phyloP scores from a whole-genome alignment of 2,797 vertebrate genomes.

The Adrianichthys oophorus region DNA sequence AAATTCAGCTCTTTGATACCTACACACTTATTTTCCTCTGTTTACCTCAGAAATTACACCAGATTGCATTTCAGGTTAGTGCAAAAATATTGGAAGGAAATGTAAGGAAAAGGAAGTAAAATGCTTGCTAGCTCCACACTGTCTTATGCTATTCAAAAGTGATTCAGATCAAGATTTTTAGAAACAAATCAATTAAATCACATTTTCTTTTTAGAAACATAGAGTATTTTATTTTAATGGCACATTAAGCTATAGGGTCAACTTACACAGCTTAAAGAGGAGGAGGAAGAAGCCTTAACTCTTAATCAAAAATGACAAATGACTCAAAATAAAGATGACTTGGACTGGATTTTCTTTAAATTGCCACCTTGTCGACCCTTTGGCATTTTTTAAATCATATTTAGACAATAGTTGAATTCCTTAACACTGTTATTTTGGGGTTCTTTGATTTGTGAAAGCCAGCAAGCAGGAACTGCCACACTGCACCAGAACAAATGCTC shows the following conservation, averaged over 20 bases:
- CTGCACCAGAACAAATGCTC: constrained; percentile 1
- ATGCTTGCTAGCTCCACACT: constrained; percentile 13
- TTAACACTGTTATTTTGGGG: not conserved
- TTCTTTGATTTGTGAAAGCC: not conserved
- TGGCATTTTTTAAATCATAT: not conserved
- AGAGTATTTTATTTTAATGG: too few species aligned
- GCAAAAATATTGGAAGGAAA: not conserved
- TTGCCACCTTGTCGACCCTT: not conserved
- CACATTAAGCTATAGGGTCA: too few species aligned
- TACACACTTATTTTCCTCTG: constrained; percentile 11
- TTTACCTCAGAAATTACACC: constrained; percentile 8
- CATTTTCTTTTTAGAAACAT: too few species aligned
- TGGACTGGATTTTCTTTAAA: too few species aligned
- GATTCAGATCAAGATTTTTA: too few species aligned
- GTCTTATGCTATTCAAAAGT: not conserved
- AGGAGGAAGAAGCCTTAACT: too few species aligned
- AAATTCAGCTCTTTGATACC: constrained; percentile 12
- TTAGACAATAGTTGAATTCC: not conserved
- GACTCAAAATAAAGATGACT: not conserved
- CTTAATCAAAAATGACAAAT: constrained; percentile 5
- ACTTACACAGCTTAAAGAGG: too few species aligned
- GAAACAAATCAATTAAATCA: too few species aligned
- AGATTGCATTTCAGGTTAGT: constrained; percentile 24
- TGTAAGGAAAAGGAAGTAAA: constrained; percentile 5
- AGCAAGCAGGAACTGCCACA: constrained; percentile 1